A percentile compares a stretch with the other conserved stretches of the same genome.
phyloP scores from a whole-genome alignment of 2,888 invertebrate genomes.

The Acronicta psi region DNA sequence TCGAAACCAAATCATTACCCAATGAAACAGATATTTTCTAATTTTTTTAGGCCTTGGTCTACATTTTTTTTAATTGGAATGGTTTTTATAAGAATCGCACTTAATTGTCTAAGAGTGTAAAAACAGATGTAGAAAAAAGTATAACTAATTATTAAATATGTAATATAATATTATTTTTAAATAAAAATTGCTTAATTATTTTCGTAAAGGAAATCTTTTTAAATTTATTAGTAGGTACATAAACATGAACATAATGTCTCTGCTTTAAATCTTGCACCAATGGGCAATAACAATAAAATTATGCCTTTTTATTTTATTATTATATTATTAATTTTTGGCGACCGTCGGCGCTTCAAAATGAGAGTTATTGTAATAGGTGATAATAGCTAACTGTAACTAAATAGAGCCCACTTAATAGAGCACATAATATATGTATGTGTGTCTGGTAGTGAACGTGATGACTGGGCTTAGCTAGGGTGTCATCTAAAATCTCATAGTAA shows the following conservation, averaged over 20 bases:
- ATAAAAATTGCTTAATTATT: slow-evolving; percentile 26
- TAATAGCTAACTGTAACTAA: slow-evolving; percentile 1
- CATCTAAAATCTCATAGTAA: not conserved
- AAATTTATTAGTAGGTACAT: slow-evolving; percentile 8
- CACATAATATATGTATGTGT: not conserved
- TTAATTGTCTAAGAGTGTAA: slow-evolving; percentile 24
- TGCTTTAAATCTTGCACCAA: slow-evolving; percentile 1
- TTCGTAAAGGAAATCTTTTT: slow-evolving; percentile 12
- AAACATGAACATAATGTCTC: not conserved
- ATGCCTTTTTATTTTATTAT: no score
- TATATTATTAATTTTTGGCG: not conserved
- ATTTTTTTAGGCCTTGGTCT: slow-evolving; percentile 13
- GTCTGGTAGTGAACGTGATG: not conserved
- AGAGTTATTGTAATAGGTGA: not conserved
- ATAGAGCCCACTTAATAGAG: slow-evolving; percentile 2
- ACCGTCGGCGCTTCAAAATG: not conserved
- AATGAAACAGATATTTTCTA: slow-evolving; percentile 17
- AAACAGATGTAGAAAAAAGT: slow-evolving; percentile 11
- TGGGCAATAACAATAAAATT: not conserved
- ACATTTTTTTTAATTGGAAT: slow-evolving; percentile 23
- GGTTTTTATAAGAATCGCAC: slow-evolving; percentile 21
- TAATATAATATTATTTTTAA: slow-evolving; percentile 11
- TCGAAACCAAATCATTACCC: slow-evolving; percentile 28
- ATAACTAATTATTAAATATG: slow-evolving; percentile 14
- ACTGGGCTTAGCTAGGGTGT: not conserved